A percentile compares a stretch with the other conserved stretches of the same genome.
Conservation (phyloP, 2,113 vertebrate species). For the Nyctereutes procyonoides region DNA sequence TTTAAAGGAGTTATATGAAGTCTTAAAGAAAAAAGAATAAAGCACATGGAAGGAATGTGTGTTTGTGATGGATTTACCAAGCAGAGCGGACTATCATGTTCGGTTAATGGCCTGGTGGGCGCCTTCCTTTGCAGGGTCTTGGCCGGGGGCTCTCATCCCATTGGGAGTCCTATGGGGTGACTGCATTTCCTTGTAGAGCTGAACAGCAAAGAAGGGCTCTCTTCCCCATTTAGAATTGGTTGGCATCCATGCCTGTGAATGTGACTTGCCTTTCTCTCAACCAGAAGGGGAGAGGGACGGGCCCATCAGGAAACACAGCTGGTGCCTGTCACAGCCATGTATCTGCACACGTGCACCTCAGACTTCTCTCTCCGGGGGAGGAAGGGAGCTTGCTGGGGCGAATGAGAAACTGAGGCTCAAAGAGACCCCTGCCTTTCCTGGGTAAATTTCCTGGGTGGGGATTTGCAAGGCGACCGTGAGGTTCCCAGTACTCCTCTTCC, state of each 20-base stretch:
- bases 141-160: fast-evolving
- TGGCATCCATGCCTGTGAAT: not conserved
- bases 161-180: fast-evolving
- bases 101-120: fast-evolving
- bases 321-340: too few relatives aligned
- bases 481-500: too few relatives aligned
- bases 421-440: fast-evolving
- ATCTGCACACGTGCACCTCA: fast-evolving
- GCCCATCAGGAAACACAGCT: fast-evolving
- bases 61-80: not conserved
- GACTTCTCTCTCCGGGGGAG: not conserved
- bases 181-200: not conserved
- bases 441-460: not conserved
- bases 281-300: not conserved
- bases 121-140: fast-evolving
- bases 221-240: not conserved
- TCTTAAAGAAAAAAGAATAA: not conserved
- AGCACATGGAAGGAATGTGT: too few relatives aligned
- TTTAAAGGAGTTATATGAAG: not conserved
- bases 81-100: fast-evolving
- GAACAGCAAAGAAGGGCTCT: fast-evolving
- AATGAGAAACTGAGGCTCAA: fast-evolving
- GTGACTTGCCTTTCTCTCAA: not conserved
- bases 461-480: fast-evolving
- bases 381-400: fast-evolving